Evolutionary conservation across 2,113 vertebrate genomes (phyloP).

Genomic region (Aptenodytes patagonicus): DNA sequence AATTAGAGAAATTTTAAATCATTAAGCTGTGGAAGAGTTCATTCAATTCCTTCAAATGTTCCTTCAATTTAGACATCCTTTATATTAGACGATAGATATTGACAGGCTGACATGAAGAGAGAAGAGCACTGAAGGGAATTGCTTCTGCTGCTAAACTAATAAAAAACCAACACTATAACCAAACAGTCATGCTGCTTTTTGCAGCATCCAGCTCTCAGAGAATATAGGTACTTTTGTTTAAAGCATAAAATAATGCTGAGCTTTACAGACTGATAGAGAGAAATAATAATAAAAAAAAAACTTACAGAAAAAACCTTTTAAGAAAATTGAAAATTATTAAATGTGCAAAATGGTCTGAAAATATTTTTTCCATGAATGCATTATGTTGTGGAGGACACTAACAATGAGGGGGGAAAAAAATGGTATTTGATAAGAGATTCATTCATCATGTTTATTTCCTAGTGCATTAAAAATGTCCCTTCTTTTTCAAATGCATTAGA

Average conservation of each 20-base stretch:
- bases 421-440: not conserved
- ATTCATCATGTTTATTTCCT: not conserved
- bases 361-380: not conserved
- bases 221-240: not conserved
- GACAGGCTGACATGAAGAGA: not conserved
- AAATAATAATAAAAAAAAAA: not conserved
- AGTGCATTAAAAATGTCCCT: not conserved
- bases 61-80: not conserved
- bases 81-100: not conserved
- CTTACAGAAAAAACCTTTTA: not conserved
- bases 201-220: not conserved
- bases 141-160: not conserved
- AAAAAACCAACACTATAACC: not conserved
- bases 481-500: not conserved
- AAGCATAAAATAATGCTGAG: not conserved
- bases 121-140: not conserved
- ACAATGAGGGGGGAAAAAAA: not conserved
- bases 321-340: not conserved
- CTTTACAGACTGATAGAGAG: not conserved
- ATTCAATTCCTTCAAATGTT: not conserved
- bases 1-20: not conserved
- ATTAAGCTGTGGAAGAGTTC: not conserved
- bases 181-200: not conserved
- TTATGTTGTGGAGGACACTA: not conserved
- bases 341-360: not conserved